Evolutionary conservation across 2,113 vertebrate species (phyloP).

Genomic region (Labeo catla): DNA sequence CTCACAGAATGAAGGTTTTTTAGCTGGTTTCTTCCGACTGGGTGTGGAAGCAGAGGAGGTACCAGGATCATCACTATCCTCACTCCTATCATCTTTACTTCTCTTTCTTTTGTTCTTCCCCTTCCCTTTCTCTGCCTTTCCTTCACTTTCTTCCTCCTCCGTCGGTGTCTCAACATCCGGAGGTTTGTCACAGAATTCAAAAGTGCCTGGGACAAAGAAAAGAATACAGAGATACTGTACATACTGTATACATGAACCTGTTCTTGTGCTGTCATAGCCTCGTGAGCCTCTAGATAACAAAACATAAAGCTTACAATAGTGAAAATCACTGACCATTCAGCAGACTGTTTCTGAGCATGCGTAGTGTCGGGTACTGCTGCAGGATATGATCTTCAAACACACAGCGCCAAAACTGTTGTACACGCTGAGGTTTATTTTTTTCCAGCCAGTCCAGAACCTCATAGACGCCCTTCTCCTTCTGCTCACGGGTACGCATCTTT

Average conservation of each 20-base stretch:
- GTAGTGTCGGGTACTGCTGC: slow-evolving; percentile 61
- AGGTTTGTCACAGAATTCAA: slow-evolving; percentile 22
- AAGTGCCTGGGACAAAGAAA: slow-evolving; percentile 56
- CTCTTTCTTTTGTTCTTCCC: slow-evolving; percentile 11
- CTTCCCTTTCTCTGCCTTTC: slow-evolving; percentile 28
- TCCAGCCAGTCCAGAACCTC: slow-evolving; percentile 69
- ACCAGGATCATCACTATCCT: slow-evolving; percentile 57
- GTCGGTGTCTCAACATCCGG: slow-evolving; percentile 26
- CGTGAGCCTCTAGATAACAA: background rate
- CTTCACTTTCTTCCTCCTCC: background rate
- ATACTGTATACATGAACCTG: background rate
- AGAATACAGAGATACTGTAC: background rate
- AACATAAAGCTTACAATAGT: background rate
- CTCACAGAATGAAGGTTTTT: slow-evolving; percentile 55
- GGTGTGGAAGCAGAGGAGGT: slow-evolving; percentile 57
- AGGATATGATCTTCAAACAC: slow-evolving; percentile 67
- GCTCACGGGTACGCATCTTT: slow-evolving; percentile 60
- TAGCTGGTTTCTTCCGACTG: slow-evolving; percentile 37
- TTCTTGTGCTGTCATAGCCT: background rate
- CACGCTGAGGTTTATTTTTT: slow-evolving; percentile 17
- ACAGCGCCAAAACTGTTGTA: slow-evolving; percentile 67
- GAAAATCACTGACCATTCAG: slow-evolving; percentile 64
- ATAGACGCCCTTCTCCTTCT: slow-evolving; percentile 58
- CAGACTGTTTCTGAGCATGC: slow-evolving; percentile 59
- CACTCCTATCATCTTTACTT: background rate